Base-by-base conservation (phyloP, 2,797 vertebrate genomes). In the Hyperoplus immaculatus region DNA sequence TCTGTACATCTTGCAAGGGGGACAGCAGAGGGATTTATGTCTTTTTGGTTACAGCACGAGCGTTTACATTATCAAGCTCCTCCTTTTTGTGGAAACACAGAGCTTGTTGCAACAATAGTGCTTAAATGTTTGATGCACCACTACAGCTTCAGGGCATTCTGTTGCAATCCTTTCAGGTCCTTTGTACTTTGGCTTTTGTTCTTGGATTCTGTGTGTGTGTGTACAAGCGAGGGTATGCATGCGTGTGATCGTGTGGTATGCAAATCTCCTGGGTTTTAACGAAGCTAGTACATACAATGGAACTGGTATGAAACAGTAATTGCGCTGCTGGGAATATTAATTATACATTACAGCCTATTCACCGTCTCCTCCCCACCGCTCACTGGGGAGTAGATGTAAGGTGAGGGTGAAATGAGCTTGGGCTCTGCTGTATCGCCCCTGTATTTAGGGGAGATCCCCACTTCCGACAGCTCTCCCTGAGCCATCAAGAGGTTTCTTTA, bases 91-190 rank as follows among this genome's bases (percentile, higher is more conserved):
- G 80, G 69, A 85, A 92, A 88, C 78, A 78, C 69, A 51, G 81
- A 69, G 69, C 65, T 55, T 84, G 73, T 77, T 82, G 83, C 85
- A 83, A 92, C 90, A 92, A 82, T 80, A 81, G 74, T 72, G 81
- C 62, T 79, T 89, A 75, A 92, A 92, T 92, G 89, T 91, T 92
- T 92, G 81, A 93, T 93, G 85, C 85, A 69, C 72, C 83, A 51
- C 84, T 90, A 87, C 82, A 82, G 82, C 91, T 90, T 66, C 36
- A 49, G 80, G 88, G 78, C 79, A 84, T 86, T 92, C 66, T 87
- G 70, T 73, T 89, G 86, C 81, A 91, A 81, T 89, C 83, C 79
- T 85, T 86, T 89, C 77, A 77, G 86, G 83, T 92, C 78, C 85
- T 92, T 90, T 85, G 80, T 88, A 74, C 70, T 85, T 47, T 11